Evolutionary conservation across 1,140 invertebrate species (phyloP), one percentile per base, ranked within the genome.

Genomic region (Melitaea cinxia): DNA sequence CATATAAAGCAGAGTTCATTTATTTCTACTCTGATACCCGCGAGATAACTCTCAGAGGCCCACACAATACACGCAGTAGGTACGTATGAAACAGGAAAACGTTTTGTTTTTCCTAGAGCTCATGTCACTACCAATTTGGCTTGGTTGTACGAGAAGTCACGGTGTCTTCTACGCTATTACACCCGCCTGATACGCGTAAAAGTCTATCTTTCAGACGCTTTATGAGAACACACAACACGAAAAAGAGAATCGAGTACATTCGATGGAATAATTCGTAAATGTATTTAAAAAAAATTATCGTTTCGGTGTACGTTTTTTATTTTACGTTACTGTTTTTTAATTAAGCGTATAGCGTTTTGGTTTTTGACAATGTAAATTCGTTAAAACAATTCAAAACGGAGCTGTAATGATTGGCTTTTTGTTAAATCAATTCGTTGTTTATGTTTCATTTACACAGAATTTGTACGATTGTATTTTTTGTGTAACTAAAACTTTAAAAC

Each of bases 81-180:
- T 61, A 61, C 57, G 61, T 50, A 58, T 42, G 52, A 56, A 61
- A 65, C 62, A 70, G 57, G 42, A 55, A 61, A 70, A 58, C 52
- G 54, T 33, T 70, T 65, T 73, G 63, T 73, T 73, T 66, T 63
- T 58, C 56, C 28, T 64, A 55, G 56, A 53, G 59, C 63, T 66
- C 59, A 23, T 67, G 71, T 73, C 71, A 70, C 71, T 63, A 17
- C 35, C 67, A 66, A 64, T 73, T 73, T 66, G 53, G 53, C 54
- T 66, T 70, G 55, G 49, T 70, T 73, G 66, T 53, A 55, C 53
- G 68, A 58, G 56, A 65, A 70, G 57, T 61, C 61, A 59, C 55
- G 37, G 50, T 60, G 56, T 64, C 55, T 55, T 64, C 55, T 58
- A 45, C 50, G 61, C 56, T 59, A 65, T 60, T 61, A 61, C 49